Percentiles rank a stretch among this genome's conserved stretches.
Conservation (phyloP, 1,140 invertebrate species). For the Micrasema longulum region DNA sequence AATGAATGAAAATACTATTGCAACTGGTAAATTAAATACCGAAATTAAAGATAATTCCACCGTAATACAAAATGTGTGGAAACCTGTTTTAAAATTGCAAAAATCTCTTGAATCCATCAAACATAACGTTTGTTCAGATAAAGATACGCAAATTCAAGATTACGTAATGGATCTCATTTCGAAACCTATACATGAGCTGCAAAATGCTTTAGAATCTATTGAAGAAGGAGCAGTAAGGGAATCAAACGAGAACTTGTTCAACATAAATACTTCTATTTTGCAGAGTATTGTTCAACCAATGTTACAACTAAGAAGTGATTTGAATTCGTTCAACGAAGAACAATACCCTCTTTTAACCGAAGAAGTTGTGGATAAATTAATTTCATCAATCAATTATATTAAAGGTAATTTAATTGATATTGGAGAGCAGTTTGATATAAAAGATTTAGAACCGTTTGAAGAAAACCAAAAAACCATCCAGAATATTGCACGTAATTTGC, state of each 20-base stretch:
- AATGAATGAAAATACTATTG: constrained; percentile 55
- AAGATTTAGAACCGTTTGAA: constrained; percentile 57
- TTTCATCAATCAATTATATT: constrained; percentile 59
- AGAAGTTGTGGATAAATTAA: constrained; percentile 57
- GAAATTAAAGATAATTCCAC: constrained; percentile 46
- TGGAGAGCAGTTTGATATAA: constrained; percentile 53
- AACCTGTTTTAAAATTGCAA: constrained; percentile 62
- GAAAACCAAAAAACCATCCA: constrained; percentile 65
- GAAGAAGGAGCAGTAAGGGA: constrained; percentile 61
- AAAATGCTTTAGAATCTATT: constrained; percentile 61
- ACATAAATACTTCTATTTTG: constrained; percentile 64
- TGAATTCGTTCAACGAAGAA: constrained; percentile 60
- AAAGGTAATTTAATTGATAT: constrained; percentile 58
- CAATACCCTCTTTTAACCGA: constrained; percentile 52
- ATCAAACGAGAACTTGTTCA: constrained; percentile 63
- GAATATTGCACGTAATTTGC: constrained; percentile 68
- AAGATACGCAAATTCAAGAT: constrained; percentile 60
- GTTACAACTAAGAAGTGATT: constrained; percentile 64
- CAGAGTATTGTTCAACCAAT: constrained; percentile 67
- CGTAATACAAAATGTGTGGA: constrained; percentile 58
- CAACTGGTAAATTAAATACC: constrained; percentile 24
- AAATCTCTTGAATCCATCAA: constrained; percentile 63
- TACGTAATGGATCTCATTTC: constrained; percentile 65
- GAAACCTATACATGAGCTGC: constrained; percentile 62
- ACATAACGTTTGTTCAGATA: constrained; percentile 61